A percentile compares a stretch with the other conserved stretches of the same genome.
These are phyloP conservation scores for Dryobota labecula DNA, from an alignment of 2,888 invertebrate species.

Conservation along the genomic window DNA sequence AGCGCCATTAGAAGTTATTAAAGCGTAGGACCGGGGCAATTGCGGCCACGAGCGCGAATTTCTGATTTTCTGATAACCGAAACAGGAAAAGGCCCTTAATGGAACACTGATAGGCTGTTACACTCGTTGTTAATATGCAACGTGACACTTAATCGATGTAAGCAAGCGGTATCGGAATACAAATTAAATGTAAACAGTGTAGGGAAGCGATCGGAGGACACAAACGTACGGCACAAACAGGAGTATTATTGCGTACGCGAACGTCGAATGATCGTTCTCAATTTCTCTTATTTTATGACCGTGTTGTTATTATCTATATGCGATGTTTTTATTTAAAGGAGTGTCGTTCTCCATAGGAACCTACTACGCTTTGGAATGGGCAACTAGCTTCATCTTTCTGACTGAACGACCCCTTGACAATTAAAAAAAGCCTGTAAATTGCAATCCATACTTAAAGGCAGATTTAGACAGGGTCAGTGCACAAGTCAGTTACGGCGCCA, in stretches of 20 bases:
- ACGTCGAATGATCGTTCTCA: not conserved
- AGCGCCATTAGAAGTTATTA: conserved; percentile 26
- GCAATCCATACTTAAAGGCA: too few relatives aligned
- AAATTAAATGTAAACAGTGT: conserved; percentile 70
- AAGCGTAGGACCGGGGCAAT: conserved; percentile 9
- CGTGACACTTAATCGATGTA: conserved; percentile 61
- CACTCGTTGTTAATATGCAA: conserved; percentile 53
- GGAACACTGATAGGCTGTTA: conserved; percentile 39
- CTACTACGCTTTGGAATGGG: not conserved
- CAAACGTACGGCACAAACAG: conserved; percentile 44
- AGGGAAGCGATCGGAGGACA: conserved; percentile 39
- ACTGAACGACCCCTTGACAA: too few relatives aligned
- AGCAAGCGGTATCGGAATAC: conserved; percentile 63
- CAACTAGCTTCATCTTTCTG: not conserved
- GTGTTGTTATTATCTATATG: not conserved
- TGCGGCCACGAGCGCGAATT: conserved; percentile 25
- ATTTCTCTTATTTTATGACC: conserved; percentile 14
- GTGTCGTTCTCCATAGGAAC: not conserved
- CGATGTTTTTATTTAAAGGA: not conserved
- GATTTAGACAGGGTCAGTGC: too few relatives aligned
- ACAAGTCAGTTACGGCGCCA: too few relatives aligned
- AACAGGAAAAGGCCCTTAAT: conserved; percentile 41
- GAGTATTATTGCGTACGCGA: conserved; percentile 22
- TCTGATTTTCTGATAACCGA: conserved; percentile 36
- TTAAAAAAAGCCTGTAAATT: too few relatives aligned